These are phyloP conservation scores for Yponomeuta cagnagella DNA, from an alignment of 2,888 invertebrate genomes.

Conservation along the genomic window DNA sequence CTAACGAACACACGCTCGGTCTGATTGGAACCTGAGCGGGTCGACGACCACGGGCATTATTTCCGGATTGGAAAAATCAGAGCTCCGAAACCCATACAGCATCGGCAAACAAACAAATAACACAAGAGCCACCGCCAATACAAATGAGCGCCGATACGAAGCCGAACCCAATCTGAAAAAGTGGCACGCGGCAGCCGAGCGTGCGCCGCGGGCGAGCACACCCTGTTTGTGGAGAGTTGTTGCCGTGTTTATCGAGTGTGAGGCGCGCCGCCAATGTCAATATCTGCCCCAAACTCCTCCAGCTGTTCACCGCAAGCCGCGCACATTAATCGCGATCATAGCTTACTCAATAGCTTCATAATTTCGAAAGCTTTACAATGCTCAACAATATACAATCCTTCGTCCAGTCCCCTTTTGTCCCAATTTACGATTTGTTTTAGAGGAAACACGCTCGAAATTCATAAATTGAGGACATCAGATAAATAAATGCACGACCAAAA, in stretches of 20 bases:
- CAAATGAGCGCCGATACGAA: constrained; percentile 70
- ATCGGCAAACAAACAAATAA: constrained; percentile 73
- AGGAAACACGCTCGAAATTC: constrained; percentile 25
- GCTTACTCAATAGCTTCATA: constrained; percentile 4
- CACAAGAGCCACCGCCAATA: constrained; percentile 66
- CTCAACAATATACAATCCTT: neutral
- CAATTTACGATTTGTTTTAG: constrained; percentile 26
- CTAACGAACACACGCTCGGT: constrained; percentile 51
- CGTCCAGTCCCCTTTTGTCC: neutral
- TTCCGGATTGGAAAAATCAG: constrained; percentile 73
- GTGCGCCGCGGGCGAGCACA: constrained; percentile 42
- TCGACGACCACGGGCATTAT: constrained; percentile 64
- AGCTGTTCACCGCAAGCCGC: neutral
- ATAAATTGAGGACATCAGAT: constrained; percentile 39
- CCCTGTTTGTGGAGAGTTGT: constrained; percentile 64
- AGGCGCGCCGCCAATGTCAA: constrained; percentile 40
- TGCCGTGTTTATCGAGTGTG: constrained; percentile 67
- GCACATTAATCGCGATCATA: neutral
- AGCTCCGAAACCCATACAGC: constrained; percentile 63
- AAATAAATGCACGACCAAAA: constrained; percentile 55
- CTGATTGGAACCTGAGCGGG: constrained; percentile 59
- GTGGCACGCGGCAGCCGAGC: constrained; percentile 34
- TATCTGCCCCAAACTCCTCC: constrained; percentile 12
- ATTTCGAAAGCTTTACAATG: constrained; percentile 2
- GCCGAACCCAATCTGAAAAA: constrained; percentile 57